Percentiles rank a stretch among this genome's conserved stretches.
phyloP scores from a whole-genome alignment of 64 coral and sea anemone species.

The Stichodactyla mertensii region DNA sequence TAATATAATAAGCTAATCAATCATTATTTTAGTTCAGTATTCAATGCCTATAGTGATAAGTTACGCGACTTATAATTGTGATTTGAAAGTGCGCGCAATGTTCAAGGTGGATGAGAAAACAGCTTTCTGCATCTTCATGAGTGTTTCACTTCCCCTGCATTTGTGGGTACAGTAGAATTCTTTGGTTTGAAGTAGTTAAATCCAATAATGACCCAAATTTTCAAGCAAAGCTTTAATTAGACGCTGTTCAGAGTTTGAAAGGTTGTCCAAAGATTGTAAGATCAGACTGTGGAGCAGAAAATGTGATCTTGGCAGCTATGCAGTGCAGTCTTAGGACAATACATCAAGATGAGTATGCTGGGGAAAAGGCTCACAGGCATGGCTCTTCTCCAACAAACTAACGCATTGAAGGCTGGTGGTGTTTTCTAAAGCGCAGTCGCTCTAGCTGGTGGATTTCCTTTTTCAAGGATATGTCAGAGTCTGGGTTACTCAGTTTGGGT shows the following conservation, averaged over 20 bases:
- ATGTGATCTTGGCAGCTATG: conserved; percentile 25
- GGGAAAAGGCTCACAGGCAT: not conserved
- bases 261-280: conserved; percentile 19
- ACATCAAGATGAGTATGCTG: conserved; percentile 17
- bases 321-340: not conserved
- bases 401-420: conserved; percentile 9
- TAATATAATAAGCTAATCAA: no score
- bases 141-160: not conserved
- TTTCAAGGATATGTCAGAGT: conserved; percentile 21
- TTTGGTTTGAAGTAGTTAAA: conserved; percentile 9
- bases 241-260: not conserved
- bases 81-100: no score
- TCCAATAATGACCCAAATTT: conserved; percentile 35
- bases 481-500: conserved; percentile 7
- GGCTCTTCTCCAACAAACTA: conserved; percentile 15
- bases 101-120: not conserved
- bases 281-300: conserved; percentile 28
- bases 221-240: not conserved
- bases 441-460: conserved; percentile 24
- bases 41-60: not conserved
- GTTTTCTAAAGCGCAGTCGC: not conserved
- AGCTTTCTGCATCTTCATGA: no score
- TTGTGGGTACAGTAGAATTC: conserved; percentile 18
- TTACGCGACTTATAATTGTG: no score
- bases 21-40: not conserved